phyloP scores from a whole-genome alignment of 2,888 invertebrate species.

The Vanessa cardui region DNA sequence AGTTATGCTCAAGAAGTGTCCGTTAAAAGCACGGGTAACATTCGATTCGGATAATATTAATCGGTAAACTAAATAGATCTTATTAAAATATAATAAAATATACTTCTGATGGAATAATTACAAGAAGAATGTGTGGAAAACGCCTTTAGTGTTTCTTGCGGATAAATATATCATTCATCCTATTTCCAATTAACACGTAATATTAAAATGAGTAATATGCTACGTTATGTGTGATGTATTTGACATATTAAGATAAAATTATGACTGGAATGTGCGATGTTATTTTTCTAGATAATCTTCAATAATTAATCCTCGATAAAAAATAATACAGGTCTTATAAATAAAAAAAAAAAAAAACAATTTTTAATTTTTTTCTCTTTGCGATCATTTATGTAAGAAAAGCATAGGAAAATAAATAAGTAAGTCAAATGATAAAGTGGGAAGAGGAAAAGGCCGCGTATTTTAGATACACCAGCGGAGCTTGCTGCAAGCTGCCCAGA shows the following conservation, averaged over 20 bases:
- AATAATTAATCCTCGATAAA: not conserved
- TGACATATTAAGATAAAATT: slow-evolving; percentile 19
- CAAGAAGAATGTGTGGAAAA: slow-evolving; percentile 11
- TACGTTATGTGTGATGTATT: slow-evolving; percentile 7
- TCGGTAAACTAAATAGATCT: not conserved
- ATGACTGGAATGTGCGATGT: slow-evolving; percentile 4
- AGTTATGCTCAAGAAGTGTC: slow-evolving; percentile 26
- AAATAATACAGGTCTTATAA: not conserved
- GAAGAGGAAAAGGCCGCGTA: slow-evolving; percentile 25
- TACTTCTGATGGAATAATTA: not conserved
- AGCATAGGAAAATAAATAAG: not conserved
- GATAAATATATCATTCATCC: not conserved
- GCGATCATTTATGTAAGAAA: not conserved
- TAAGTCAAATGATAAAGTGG: slow-evolving; percentile 23
- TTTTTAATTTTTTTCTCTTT: not conserved
- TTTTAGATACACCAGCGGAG: slow-evolving; percentile 18
- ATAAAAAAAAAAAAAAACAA: too few relatives aligned
- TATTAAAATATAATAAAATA: not conserved
- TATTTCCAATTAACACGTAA: slow-evolving; percentile 14
- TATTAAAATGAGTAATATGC: slow-evolving; percentile 18
- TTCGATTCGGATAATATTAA: slow-evolving; percentile 24
- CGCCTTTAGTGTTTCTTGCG: not conserved
- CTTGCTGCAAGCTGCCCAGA: slow-evolving; percentile 33
- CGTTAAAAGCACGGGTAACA: slow-evolving; percentile 23
- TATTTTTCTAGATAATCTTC: slow-evolving; percentile 8